A percentile compares a stretch with the other conserved stretches of the same genome.
Evolutionary conservation across 2,888 invertebrate species (phyloP).

Genomic region (Chrysodeixis includens): DNA sequence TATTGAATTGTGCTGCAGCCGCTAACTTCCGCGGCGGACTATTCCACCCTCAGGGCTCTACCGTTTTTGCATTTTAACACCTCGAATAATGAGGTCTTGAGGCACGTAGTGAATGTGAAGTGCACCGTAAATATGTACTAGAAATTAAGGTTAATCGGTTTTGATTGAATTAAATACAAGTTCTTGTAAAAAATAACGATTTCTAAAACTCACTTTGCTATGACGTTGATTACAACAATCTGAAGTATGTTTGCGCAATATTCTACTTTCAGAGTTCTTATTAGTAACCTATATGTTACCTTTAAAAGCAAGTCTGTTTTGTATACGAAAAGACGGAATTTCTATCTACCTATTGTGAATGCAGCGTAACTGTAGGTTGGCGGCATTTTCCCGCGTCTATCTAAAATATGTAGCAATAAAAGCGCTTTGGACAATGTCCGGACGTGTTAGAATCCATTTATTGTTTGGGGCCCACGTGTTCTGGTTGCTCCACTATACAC

Average conservation of each 20-base stretch:
- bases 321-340: conserved; percentile 11
- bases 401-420: conserved; percentile 86
- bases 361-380: conserved; percentile 38
- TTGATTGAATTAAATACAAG: conserved; percentile 38
- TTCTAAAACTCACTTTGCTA: no score
- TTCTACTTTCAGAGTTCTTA: no score
- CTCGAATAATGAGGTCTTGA: conserved; percentile 78
- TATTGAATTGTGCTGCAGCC: conserved; percentile 76
- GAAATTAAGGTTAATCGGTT: conserved; percentile 35
- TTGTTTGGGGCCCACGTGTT: conserved; percentile 77
- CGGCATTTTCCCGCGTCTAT: conserved; percentile 65
- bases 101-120: conserved; percentile 63
- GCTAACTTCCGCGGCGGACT: conserved; percentile 74
- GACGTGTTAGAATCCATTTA: conserved; percentile 83
- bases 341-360: conserved; percentile 31
- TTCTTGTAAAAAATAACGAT: not conserved
- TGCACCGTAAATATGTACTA: conserved; percentile 53
- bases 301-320: not conserved
- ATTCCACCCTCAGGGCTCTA: conserved; percentile 67
- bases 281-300: not conserved
- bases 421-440: conserved; percentile 78
- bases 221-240: no score
- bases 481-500: conserved; percentile 70
- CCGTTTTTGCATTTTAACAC: conserved; percentile 81
- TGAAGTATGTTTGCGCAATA: no score